phyloP scores from a whole-genome alignment of 2,888 invertebrate species.

The Pachliopta kotzebuea region DNA sequence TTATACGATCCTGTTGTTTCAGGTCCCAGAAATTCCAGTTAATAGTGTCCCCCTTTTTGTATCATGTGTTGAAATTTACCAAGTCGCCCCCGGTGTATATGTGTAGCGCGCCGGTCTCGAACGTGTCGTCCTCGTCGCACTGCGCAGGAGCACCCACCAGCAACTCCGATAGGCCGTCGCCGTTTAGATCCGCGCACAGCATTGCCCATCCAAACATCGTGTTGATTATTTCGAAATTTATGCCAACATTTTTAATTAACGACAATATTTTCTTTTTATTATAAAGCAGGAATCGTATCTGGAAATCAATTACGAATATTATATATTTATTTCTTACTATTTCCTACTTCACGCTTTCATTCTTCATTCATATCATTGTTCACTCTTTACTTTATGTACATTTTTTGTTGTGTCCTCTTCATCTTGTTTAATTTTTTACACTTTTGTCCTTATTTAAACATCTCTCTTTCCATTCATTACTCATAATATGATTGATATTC shows the following conservation, averaged over 20 bases:
- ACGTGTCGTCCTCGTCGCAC: slow-evolving; percentile 36
- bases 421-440: no score
- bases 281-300: slow-evolving; percentile 40
- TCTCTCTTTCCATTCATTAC: no score
- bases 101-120: slow-evolving; percentile 79
- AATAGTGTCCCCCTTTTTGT: no score
- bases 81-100: slow-evolving; percentile 55
- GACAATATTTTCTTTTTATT: neutral
- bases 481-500: no score
- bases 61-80: slow-evolving; percentile 34
- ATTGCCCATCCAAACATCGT: slow-evolving; percentile 81
- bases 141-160: slow-evolving; percentile 81
- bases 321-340: no score
- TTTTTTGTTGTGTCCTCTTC: no score
- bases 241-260: slow-evolving; percentile 6
- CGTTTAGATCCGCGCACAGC: slow-evolving; percentile 66
- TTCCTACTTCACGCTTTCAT: no score
- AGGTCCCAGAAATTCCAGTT: no score
- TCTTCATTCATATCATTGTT: no score
- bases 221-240: slow-evolving; percentile 48
- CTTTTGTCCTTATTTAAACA: no score
- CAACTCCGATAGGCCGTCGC: slow-evolving; percentile 78
- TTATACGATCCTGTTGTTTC: no score
- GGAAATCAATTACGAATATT: slow-evolving; percentile 29
- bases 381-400: no score